phyloP scores from a whole-genome alignment of 2,113 vertebrate species.

The Lipophrys pholis region DNA sequence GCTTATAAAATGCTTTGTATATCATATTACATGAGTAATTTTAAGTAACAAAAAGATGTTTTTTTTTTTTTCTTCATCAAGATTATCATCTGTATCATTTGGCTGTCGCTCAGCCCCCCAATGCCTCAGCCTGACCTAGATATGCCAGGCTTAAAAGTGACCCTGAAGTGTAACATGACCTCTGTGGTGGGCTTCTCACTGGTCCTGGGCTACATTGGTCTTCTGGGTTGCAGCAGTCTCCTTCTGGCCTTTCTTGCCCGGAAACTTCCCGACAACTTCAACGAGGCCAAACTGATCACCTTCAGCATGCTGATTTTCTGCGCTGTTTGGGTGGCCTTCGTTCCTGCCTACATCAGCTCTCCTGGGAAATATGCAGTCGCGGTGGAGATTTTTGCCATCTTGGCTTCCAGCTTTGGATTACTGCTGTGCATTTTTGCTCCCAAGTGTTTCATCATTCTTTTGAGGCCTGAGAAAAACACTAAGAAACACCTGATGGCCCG shows the following conservation, averaged over 20 bases:
- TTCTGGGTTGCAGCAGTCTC: conserved; percentile 79
- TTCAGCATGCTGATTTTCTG: conserved; percentile 86
- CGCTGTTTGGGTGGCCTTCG: conserved; percentile 79
- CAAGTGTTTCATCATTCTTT: conserved; percentile 82
- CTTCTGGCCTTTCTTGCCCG: conserved; percentile 81
- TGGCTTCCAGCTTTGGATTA: conserved; percentile 76
- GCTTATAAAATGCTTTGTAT: neutral
- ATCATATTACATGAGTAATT: neutral
- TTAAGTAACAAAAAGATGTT: neutral
- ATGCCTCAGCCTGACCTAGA: conserved; percentile 66
- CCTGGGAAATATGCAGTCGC: conserved; percentile 76
- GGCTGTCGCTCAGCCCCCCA: conserved; percentile 77
- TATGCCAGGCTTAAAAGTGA: conserved; percentile 71
- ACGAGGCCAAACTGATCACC: conserved; percentile 80
- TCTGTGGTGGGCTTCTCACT: conserved; percentile 78
- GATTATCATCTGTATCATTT: conserved; percentile 77
- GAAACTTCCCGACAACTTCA: conserved; percentile 78
- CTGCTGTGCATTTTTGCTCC: conserved; percentile 79
- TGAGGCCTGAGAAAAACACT: conserved; percentile 78
- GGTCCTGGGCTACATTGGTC: conserved; percentile 83
- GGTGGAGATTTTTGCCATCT: conserved; percentile 81
- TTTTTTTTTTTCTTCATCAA: conserved; percentile 42
- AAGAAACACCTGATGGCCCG: conserved; percentile 75
- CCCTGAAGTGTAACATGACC: conserved; percentile 76
- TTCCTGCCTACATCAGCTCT: conserved; percentile 81